Evolutionary conservation across 2,888 invertebrate genomes (phyloP), one percentile per base, ranked within the genome.

Genomic region (Patella caerulea): DNA sequence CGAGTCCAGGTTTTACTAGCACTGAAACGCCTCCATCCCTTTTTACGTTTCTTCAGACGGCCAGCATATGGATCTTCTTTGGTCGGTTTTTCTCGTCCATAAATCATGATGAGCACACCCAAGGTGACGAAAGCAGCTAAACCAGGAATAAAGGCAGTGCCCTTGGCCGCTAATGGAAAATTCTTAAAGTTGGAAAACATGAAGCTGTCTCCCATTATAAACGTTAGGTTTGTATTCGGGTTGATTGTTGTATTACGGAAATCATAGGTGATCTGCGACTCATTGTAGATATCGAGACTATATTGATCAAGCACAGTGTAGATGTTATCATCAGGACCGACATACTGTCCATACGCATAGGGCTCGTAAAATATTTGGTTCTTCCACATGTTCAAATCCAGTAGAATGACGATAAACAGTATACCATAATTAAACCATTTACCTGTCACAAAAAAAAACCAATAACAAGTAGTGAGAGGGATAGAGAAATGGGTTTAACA

Each of bases 391-490:
- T 93, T 93, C 77, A 93, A 84, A 85, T 93, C 93, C 45, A 93
- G 88, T 74, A 93, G 88, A 91, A 93, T 93, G 24, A 93, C 93
- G 78, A 93, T 84, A 81, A 93, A 92, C 77, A 93, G 91, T 75
- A 93, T 92, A 53, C 93, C 93, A 83, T 93, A 93, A 86, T 93
- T 93, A 86, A 93, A 93, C 93, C 93, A 93, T 87, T 93, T 93
- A n/a, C 93, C 93, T 92, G 88, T 0, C 88, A 88, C n/a, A 55
- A 74, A 73, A 74, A 53, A 72, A 74, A 53, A 65, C 29, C 59
- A 45, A 45, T 45, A 3, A 45, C 7, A 45, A 7, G 45, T 45
- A 45, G 45, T 9, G 45, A 45, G 45, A 34, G 34, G 0, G 5
- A 34, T 0, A 45, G 9, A 45, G 45, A 45, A 45, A 45, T 45